Conservation (phyloP, 2,888 invertebrate species). For the Zaprionus obscuricornis region DNA sequence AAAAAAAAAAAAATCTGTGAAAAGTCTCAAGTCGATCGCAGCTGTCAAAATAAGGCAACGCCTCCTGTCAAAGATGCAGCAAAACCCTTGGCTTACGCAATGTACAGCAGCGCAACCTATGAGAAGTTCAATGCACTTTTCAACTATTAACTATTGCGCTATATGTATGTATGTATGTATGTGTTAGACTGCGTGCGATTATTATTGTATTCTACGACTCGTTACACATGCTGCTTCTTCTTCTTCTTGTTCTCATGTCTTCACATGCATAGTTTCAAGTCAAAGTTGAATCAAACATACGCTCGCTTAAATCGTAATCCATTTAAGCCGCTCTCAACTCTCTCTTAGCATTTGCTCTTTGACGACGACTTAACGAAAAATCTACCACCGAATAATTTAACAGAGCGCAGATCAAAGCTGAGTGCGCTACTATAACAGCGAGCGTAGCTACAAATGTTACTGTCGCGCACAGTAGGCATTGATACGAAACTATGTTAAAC, state of each 20-base stretch:
- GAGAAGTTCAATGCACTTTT: conserved; percentile 61
- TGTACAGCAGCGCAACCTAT: not conserved
- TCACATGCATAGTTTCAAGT: conserved; percentile 19
- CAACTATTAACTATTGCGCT: conserved; percentile 31
- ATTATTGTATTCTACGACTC: not conserved
- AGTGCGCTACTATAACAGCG: conserved; percentile 4
- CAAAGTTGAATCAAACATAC: conserved; percentile 26
- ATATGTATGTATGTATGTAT: no score
- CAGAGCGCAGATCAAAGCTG: conserved; percentile 13
- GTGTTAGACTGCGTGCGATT: conserved; percentile 10
- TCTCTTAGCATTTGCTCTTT: not conserved
- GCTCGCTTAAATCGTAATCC: not conserved
- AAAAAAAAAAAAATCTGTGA: not conserved
- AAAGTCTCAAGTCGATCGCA: conserved; percentile 43
- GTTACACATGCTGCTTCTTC: no score
- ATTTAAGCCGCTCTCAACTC: conserved; percentile 1
- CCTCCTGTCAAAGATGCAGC: conserved; percentile 36
- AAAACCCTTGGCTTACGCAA: conserved; percentile 1
- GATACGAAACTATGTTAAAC: not conserved
- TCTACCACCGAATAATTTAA: conserved; percentile 40
- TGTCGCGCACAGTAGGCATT: conserved; percentile 12
- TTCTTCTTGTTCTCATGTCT: no score
- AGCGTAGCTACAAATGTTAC: not conserved
- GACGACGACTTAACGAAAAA: conserved; percentile 23
- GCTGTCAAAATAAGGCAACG: conserved; percentile 70